Percentiles rank a stretch among this genome's conserved stretches.
phyloP scores from a whole-genome alignment of 1,140 invertebrate genomes.

The Propsilocerus akamusi region DNA sequence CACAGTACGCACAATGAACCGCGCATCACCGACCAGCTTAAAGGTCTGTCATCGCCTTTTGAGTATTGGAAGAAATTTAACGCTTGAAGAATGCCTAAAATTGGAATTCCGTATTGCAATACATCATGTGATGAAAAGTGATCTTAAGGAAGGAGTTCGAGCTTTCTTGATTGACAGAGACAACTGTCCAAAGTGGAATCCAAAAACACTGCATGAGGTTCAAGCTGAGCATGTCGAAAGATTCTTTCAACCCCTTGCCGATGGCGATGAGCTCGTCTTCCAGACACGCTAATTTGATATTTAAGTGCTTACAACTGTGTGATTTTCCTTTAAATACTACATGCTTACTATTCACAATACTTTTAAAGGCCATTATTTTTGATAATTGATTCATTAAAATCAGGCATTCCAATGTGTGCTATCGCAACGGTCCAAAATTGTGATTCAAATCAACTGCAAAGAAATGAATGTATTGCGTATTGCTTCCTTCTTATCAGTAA shows the following conservation, averaged over 20 bases:
- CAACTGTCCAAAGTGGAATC: conserved; percentile 84
- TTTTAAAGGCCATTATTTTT: too few relatives aligned
- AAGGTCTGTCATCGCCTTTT: conserved; percentile 73
- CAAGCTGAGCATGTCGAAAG: conserved; percentile 48
- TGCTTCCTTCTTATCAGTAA: too few relatives aligned
- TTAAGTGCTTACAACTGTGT: too few relatives aligned
- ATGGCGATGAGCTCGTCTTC: conserved; percentile 45
- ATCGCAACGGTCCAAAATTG: too few relatives aligned
- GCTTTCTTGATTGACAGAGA: conserved; percentile 91
- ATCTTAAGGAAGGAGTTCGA: conserved; percentile 37
- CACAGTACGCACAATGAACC: conserved; percentile 35
- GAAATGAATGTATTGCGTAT: too few relatives aligned
- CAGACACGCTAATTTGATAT: too few relatives aligned
- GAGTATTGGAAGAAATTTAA: conserved; percentile 49
- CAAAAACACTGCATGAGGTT: conserved; percentile 47
- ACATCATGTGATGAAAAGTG: conserved; percentile 21
- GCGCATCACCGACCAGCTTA: conserved; percentile 87
- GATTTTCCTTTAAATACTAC: too few relatives aligned
- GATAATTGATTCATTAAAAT: too few relatives aligned
- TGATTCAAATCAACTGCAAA: too few relatives aligned
- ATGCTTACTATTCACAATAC: too few relatives aligned
- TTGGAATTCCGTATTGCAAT: conserved; percentile 80
- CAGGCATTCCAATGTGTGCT: too few relatives aligned
- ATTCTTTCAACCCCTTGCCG: conserved; percentile 58
- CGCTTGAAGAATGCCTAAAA: conserved; percentile 64